Conservation (phyloP, 2,888 invertebrate genomes). For the Carterocephalus palaemon region DNA sequence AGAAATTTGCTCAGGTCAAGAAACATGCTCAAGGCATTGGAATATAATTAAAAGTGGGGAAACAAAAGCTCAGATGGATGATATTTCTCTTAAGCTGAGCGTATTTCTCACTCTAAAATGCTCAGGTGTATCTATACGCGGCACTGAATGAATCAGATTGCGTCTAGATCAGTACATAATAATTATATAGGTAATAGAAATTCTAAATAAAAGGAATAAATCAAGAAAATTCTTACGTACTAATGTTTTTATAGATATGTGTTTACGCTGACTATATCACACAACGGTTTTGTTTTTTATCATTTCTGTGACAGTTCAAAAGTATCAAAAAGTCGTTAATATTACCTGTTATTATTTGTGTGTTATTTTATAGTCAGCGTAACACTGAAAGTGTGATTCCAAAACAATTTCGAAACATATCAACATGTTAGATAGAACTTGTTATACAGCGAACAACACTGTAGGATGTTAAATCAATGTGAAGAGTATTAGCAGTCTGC, state of each 20-base stretch:
- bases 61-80: slow-evolving; percentile 10
- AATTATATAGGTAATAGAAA: slow-evolving; percentile 29
- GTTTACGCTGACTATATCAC: slow-evolving; percentile 8
- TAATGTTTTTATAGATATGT: slow-evolving; percentile 29
- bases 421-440: neutral
- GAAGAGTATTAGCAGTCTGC: neutral
- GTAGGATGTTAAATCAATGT: neutral
- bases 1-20: no score
- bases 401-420: slow-evolving; percentile 22
- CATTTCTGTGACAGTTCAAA: no score
- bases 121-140: slow-evolving; percentile 6
- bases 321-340: no score
- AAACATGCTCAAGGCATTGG: no score
- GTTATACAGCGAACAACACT: slow-evolving; percentile 2
- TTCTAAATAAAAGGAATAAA: slow-evolving; percentile 36
- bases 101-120: neutral
- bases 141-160: slow-evolving; percentile 6
- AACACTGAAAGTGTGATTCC: slow-evolving; percentile 12
- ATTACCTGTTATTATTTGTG: no score
- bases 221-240: slow-evolving; percentile 38
- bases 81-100: no score
- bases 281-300: neutral
- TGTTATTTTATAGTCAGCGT: slow-evolving; percentile 12
- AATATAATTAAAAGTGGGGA: no score
- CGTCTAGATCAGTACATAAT: slow-evolving; percentile 21